phyloP scores from a whole-genome alignment of 2,888 invertebrate species.

The Orthosia cruda region DNA sequence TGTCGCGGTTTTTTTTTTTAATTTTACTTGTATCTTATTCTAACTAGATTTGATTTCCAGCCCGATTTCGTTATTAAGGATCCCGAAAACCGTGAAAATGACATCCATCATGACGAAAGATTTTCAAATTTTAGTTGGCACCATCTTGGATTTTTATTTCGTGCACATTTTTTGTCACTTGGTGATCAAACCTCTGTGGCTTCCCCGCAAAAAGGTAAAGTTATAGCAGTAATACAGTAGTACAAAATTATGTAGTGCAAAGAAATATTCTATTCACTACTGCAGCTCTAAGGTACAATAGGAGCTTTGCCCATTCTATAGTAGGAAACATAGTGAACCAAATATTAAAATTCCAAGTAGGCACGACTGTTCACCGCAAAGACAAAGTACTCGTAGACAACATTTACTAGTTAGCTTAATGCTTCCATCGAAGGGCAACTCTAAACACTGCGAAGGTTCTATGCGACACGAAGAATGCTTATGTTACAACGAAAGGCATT shows the following conservation, averaged over 20 bases:
- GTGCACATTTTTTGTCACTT: no score
- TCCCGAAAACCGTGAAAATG: no score
- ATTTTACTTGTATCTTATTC: no score
- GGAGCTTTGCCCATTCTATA: neutral
- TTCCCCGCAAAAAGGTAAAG: no score
- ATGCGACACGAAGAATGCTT: constrained; percentile 61
- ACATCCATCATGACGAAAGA: no score
- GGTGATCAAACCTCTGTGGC: no score
- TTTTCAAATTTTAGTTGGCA: no score
- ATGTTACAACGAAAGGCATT: constrained; percentile 47
- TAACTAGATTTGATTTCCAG: neutral
- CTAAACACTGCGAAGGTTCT: constrained; percentile 64
- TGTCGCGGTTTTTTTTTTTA: no score
- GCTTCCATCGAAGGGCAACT: constrained; percentile 64
- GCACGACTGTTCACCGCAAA: constrained; percentile 70
- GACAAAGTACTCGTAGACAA: constrained; percentile 57
- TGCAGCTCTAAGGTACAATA: neutral
- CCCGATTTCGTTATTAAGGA: no score
- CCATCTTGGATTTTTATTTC: no score
- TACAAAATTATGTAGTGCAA: no score
- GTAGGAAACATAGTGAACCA: constrained; percentile 43
- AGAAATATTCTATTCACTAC: constrained; percentile 18
- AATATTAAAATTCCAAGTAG: constrained; percentile 58
- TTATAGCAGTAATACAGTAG: no score
- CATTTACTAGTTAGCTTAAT: constrained; percentile 60